A percentile compares a stretch with the other conserved stretches of the same genome.
Conservation (phyloP, 2,888 invertebrate genomes). For the Papilio gigon region DNA sequence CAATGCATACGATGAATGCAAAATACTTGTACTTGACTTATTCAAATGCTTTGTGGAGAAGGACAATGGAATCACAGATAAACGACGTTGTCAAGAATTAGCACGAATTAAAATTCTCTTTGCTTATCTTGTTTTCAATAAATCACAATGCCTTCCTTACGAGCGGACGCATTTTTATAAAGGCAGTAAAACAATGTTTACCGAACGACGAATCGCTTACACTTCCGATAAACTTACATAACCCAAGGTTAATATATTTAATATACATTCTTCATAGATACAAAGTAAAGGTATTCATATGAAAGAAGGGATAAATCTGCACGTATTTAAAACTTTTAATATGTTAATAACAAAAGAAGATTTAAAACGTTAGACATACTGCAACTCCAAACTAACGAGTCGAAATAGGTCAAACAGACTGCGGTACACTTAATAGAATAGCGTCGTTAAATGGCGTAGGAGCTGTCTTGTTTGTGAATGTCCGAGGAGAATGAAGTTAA, state of each 20-base stretch:
- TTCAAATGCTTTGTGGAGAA: constrained; percentile 50
- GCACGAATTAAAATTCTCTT: constrained; percentile 18
- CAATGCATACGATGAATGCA: constrained; percentile 72
- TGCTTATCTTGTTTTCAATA: constrained; percentile 12
- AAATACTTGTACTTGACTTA: constrained; percentile 63
- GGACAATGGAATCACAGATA: constrained; percentile 41
- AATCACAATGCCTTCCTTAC: constrained; percentile 20
- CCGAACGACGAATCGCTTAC: neutral
- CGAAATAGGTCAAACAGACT: constrained; percentile 8
- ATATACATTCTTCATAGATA: neutral
- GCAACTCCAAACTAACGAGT: constrained; percentile 10
- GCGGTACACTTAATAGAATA: constrained; percentile 18
- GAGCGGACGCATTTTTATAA: neutral
- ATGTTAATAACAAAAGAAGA: neutral
- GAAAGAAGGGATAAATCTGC: neutral
- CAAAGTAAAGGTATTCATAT: neutral
- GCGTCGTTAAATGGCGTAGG: constrained; percentile 3
- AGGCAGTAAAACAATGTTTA: neutral
- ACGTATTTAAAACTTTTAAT: neutral
- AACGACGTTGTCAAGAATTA: constrained; percentile 29
- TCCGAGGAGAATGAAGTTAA: neutral
- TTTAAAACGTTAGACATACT: neutral
- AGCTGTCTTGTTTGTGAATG: constrained; percentile 5
- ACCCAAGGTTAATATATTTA: neutral
- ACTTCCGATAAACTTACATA: neutral